These are phyloP conservation scores for Dipodomys ordii DNA, from an alignment of 2,113 vertebrate genomes.

Conservation along the genomic window DNA sequence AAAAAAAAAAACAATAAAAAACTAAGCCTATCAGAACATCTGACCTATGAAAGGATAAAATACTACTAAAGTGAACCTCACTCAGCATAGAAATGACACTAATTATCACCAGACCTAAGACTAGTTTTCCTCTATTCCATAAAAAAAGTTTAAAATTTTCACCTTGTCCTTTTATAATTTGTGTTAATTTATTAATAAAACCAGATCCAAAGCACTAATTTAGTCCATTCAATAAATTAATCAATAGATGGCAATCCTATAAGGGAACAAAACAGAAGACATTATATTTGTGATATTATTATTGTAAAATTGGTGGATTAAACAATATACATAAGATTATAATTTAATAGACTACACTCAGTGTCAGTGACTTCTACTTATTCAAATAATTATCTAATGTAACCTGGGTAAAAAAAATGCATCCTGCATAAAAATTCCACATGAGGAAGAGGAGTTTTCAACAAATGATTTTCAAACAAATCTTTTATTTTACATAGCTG, in stretches of 20 bases:
- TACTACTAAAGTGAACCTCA: background rate
- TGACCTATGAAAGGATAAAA: background rate
- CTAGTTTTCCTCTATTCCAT: background rate
- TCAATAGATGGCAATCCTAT: background rate
- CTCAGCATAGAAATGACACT: background rate
- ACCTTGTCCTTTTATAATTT: slow-evolving; percentile 27
- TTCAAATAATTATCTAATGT: background rate
- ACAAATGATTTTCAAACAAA: no score
- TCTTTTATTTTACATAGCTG: no score
- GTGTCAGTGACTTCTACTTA: background rate
- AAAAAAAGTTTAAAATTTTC: background rate
- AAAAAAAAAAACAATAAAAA: background rate
- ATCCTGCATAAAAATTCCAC: slow-evolving; percentile 3
- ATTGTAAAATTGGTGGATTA: slow-evolving; percentile 1
- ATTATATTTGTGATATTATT: background rate
- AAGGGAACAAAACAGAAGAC: slow-evolving; percentile 25
- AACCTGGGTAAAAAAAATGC: background rate
- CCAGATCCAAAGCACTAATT: slow-evolving; percentile 33
- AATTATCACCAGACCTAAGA: background rate
- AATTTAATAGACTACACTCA: background rate
- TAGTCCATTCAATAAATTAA: slow-evolving; percentile 35
- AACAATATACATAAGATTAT: slow-evolving; percentile 1
- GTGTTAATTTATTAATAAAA: slow-evolving; percentile 38
- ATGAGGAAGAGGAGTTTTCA: background rate
- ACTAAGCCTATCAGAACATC: background rate